Base-by-base conservation (phyloP, 1,140 invertebrate species). In the Monomorium pharaonis region DNA sequence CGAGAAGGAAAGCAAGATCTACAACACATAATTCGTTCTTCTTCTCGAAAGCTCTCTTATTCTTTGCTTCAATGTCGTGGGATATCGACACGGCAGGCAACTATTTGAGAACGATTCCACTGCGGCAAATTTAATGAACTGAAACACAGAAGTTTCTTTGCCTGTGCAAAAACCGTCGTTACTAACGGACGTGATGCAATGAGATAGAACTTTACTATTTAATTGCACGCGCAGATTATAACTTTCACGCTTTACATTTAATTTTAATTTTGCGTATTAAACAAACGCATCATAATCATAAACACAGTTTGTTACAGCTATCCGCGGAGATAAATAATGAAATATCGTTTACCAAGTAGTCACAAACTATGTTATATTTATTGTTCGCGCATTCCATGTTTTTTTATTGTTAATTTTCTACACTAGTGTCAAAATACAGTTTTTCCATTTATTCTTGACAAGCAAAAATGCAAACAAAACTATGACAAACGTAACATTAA, bases 391-490 rank as follows among this genome's bases (percentile, higher is more conserved):
- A 72, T 81, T 81, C 5, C 21, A 21, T 44, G 4, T 21, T 24
- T 49, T 3, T 6, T 58, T 6, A 56, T 33, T 70, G 24, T 81
- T 80, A 80, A 30, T 54, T 67, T 72, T 44, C 21, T 54, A 56
- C 10, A 56, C 16, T 54, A 56, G 9, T 6, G 27, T 7, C 14
- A 27, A 37, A 49, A 0, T n/a, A 18, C 37, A 18, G 10, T 37
- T 16, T n/a, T 47, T 69, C 2, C 10, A 42, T 80, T 80, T 80
- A 60, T 65, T 6, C 7, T 4, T 37, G 16, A 12, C 21, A 69
- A 37, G 24, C 21, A 33, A 78, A 88, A 85, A 88, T 88, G 72
- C 67, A 74, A 88, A 67, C n/a, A 27, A 14, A 21, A 56, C 27
- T 54, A 16, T 30, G 37, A n/a, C 33, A 16, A 60, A 42, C 1